These are phyloP conservation scores for Arvicanthis niloticus DNA, from an alignment of 2,113 vertebrate genomes.

Conservation along the genomic window DNA sequence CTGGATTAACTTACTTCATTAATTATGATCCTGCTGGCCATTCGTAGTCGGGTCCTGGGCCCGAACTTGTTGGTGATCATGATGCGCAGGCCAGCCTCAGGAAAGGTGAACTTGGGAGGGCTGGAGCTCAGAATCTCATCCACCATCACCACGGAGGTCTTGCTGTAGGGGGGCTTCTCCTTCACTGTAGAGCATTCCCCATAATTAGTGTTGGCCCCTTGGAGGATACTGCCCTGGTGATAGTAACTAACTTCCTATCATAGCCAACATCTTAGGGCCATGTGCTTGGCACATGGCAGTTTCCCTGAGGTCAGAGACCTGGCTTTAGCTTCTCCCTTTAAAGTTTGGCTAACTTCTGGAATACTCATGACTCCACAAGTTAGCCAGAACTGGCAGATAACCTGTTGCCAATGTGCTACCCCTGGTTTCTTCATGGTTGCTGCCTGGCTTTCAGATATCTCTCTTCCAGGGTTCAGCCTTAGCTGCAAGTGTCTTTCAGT, in stretches of 20 bases:
- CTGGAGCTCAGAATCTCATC: slow-evolving; percentile 97
- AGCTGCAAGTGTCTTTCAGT: not conserved
- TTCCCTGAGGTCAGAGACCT: not conserved
- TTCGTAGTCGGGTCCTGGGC: slow-evolving; percentile 96
- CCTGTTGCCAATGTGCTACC: rapidly evolving
- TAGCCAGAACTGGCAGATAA: rapidly evolving
- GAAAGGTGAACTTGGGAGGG: slow-evolving; percentile 96
- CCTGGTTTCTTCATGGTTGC: rapidly evolving
- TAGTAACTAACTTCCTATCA: not conserved
- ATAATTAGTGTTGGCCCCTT: slow-evolving; percentile 65
- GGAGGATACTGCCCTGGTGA: not conserved
- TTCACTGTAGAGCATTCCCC: slow-evolving; percentile 90
- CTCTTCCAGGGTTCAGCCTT: not conserved
- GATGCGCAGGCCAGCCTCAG: slow-evolving; percentile 95
- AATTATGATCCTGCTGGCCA: slow-evolving; percentile 98
- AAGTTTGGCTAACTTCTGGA: not conserved
- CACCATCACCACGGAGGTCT: slow-evolving; percentile 95
- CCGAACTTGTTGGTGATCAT: slow-evolving; percentile 99
- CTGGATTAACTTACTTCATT: slow-evolving; percentile 91
- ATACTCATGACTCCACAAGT: rapidly evolving
- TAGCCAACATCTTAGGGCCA: not conserved
- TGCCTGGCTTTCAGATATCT: not conserved
- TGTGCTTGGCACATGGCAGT: not conserved
- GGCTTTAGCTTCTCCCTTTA: not conserved
- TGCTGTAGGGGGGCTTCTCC: slow-evolving; percentile 90